phyloP scores from a whole-genome alignment of 2,888 invertebrate genomes.

The Norana najaformis region DNA sequence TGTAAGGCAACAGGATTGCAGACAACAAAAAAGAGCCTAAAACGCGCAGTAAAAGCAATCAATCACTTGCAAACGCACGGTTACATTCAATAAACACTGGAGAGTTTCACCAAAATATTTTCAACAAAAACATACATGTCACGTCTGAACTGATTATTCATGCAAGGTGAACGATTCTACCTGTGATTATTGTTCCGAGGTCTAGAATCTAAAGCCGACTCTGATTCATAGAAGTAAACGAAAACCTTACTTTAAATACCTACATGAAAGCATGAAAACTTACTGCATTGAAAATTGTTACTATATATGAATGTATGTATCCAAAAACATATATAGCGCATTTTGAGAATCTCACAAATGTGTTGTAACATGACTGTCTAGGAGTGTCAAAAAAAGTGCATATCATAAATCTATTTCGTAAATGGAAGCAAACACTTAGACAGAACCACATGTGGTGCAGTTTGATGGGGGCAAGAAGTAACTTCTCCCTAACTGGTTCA shows the following conservation, averaged over 20 bases:
- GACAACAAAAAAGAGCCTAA: neutral
- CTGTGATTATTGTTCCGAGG: neutral
- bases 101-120: slow-evolving; percentile 1
- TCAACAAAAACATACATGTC: neutral
- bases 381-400: too few species aligned
- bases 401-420: too few species aligned
- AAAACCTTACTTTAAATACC: neutral
- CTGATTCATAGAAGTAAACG: neutral
- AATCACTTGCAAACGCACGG: neutral
- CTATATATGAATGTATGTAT: too few species aligned
- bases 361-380: too few species aligned
- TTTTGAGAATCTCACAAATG: too few species aligned
- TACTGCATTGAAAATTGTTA: neutral
- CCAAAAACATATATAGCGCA: too few species aligned
- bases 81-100: neutral
- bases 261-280: neutral
- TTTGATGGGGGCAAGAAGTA: neutral
- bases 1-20: neutral
- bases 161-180: neutral
- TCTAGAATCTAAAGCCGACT: neutral
- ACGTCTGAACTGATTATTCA: slow-evolving; percentile 6
- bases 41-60: slow-evolving; percentile 5
- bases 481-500: neutral
- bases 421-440: neutral
- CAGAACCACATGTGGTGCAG: neutral